phyloP scores from a whole-genome alignment of 2,113 vertebrate genomes.

The Carlito syrichta region DNA sequence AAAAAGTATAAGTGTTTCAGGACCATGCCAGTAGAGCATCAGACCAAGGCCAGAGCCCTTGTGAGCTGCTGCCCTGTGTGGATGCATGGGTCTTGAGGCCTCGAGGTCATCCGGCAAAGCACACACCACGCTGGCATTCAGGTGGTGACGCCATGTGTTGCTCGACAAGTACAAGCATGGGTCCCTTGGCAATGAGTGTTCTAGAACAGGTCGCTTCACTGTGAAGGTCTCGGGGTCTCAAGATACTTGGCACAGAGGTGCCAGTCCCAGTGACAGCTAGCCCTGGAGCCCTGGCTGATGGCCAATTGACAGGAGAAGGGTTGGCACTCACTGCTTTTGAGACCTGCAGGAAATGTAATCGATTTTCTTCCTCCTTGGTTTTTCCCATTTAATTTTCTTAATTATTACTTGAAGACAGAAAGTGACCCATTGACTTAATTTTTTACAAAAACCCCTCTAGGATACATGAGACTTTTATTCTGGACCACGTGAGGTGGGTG shows the following conservation, averaged over 20 bases:
- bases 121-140: neutral
- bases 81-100: neutral
- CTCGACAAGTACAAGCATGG: neutral
- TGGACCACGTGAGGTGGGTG: neutral
- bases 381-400: conserved; percentile 36
- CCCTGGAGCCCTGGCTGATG: neutral
- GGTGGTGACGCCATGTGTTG: neutral
- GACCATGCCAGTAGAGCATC: neutral
- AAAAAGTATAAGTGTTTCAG: conserved; percentile 1
- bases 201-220: neutral
- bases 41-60: neutral
- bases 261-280: neutral
- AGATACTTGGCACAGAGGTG: neutral
- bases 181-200: neutral
- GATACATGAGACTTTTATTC: neutral
- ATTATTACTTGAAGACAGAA: neutral
- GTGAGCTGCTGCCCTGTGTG: neutral
- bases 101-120: neutral
- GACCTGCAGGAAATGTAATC: neutral
- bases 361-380: neutral
- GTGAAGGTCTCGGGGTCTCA: neutral
- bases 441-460: neutral
- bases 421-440: neutral
- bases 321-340: neutral
- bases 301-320: neutral